Conservation (phyloP, 2,888 invertebrate species). For the Rutpela maculata region DNA sequence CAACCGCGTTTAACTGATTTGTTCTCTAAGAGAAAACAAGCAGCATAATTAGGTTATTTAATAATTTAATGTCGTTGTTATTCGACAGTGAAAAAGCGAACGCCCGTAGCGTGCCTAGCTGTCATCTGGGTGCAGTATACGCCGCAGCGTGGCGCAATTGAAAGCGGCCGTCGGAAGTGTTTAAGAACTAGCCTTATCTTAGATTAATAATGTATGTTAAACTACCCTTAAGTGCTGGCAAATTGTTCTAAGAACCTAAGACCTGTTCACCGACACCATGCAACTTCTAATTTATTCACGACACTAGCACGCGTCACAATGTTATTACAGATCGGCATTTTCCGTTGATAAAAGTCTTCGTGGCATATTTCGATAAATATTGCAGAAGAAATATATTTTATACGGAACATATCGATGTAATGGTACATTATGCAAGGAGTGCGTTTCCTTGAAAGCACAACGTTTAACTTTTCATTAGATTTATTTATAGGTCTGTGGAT, state of each 20-base stretch:
- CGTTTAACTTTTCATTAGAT: not conserved
- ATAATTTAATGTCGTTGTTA: slow-evolving; percentile 47
- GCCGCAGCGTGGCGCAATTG: slow-evolving; percentile 69
- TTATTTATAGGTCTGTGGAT: too few species aligned
- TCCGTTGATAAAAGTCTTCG: slow-evolving; percentile 50
- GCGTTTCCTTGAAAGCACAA: not conserved
- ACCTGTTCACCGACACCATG: slow-evolving; percentile 66
- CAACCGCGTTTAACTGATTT: slow-evolving; percentile 19
- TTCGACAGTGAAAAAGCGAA: slow-evolving; percentile 34
- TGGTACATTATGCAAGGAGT: not conserved
- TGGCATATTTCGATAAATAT: slow-evolving; percentile 45
- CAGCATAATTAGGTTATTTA: slow-evolving; percentile 34
- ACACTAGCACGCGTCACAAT: slow-evolving; percentile 50
- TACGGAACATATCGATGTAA: not conserved
- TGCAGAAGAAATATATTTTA: slow-evolving; percentile 8
- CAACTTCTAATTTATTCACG: slow-evolving; percentile 61
- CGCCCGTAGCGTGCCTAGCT: slow-evolving; percentile 59
- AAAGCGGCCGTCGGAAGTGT: slow-evolving; percentile 73
- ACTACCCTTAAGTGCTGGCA: slow-evolving; percentile 74
- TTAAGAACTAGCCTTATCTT: slow-evolving; percentile 72
- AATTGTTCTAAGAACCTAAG: slow-evolving; percentile 69
- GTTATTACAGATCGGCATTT: slow-evolving; percentile 37
- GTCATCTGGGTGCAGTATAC: slow-evolving; percentile 50
- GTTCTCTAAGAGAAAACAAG: slow-evolving; percentile 26
- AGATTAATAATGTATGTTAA: slow-evolving; percentile 73